Evolutionary conservation across 2,113 vertebrate species (phyloP).

Genomic region (Turnix velox): DNA sequence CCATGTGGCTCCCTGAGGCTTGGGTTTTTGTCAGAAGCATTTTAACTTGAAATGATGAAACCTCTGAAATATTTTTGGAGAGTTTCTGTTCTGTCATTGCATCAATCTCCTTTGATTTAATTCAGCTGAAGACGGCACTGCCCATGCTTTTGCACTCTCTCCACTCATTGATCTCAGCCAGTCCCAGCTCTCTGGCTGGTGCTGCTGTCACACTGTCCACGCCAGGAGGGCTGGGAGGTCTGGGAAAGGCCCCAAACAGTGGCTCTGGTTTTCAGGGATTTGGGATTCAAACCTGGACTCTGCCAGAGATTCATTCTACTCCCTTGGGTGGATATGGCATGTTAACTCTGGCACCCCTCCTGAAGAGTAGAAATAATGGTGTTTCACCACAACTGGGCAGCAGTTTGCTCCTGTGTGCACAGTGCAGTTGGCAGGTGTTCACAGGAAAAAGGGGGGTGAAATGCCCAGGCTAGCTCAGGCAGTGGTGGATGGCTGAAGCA

Average conservation of each 20-base stretch:
- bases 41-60: background rate
- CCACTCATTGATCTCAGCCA: background rate
- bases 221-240: fast-evolving
- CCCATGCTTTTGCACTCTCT: background rate
- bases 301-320: background rate
- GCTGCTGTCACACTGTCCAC: background rate
- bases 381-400: background rate
- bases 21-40: background rate
- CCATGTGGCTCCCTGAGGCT: background rate
- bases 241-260: fast-evolving
- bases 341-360: background rate
- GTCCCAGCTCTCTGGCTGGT: fast-evolving
- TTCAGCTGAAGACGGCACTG: background rate
- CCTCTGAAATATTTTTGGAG: background rate
- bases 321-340: fast-evolving
- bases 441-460: no score
- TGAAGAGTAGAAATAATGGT: fast-evolving
- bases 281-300: background rate
- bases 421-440: background rate
- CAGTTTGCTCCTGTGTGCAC: fast-evolving
- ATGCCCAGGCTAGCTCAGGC: background rate
- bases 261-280: background rate
- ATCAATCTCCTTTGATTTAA: background rate
- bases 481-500: fast-evolving
- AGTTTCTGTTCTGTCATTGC: background rate